These are phyloP conservation scores for Hydrolagus colliei DNA, from an alignment of 2,797 vertebrate genomes.

Conservation along the genomic window DNA sequence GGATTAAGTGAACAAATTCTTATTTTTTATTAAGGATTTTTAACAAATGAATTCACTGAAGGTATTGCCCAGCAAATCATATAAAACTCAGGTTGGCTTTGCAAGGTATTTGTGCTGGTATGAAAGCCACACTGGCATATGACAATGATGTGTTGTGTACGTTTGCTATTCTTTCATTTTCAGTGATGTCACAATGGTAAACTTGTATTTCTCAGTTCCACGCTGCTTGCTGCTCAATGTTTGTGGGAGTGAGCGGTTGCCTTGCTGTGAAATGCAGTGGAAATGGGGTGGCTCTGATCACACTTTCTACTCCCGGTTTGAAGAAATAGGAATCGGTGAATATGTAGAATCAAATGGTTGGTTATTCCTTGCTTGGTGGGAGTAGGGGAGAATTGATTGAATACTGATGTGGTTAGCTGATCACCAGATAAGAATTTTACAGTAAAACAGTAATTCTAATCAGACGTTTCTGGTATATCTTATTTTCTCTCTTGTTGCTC, in stretches of 20 bases:
- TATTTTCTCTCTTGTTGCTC: slow-evolving; percentile 11
- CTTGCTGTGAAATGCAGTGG: background rate
- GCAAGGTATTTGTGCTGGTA: no score
- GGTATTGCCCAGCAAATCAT: no score
- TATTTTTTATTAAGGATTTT: no score
- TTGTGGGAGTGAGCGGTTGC: background rate
- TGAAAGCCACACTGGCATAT: no score
- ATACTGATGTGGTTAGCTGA: background rate
- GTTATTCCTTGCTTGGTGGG: background rate
- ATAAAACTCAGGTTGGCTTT: no score
- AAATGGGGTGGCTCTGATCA: background rate
- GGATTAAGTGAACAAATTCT: no score
- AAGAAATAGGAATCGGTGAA: background rate
- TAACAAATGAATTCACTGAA: no score
- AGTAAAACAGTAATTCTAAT: slow-evolving; percentile 52
- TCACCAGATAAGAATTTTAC: background rate
- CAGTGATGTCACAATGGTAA: no score
- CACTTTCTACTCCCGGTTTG: background rate
- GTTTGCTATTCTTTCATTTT: background rate
- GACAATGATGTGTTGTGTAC: background rate
- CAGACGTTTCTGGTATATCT: no score
- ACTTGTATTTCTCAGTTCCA: background rate
- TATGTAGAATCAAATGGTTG: no score
- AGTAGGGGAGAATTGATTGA: background rate
- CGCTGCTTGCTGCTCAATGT: background rate